Percentiles rank a stretch among this genome's conserved stretches.
Conservation (phyloP, 2,797 vertebrate genomes). For the Hybognathus amarus region DNA sequence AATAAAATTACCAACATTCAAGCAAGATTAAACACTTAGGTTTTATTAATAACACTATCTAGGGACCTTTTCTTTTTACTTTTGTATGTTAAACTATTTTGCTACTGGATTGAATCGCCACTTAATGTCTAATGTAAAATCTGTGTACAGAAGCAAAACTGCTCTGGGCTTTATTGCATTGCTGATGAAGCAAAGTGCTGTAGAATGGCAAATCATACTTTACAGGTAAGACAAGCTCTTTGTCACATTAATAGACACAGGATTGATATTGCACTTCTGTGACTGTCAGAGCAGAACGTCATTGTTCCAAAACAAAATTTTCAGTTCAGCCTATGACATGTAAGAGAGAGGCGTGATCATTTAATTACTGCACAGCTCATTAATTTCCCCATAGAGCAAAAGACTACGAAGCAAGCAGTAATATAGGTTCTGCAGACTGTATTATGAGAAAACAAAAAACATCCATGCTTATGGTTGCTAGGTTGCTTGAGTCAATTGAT, state of each 20-base stretch:
- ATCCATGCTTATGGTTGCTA: neutral
- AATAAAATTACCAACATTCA: neutral
- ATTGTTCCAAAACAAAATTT: conserved; percentile 5
- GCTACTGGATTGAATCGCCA: neutral
- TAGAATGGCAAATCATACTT: neutral
- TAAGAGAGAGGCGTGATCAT: conserved; percentile 28
- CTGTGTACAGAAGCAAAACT: neutral
- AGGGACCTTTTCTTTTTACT: neutral
- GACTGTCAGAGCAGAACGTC: conserved; percentile 14
- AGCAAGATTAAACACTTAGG: neutral
- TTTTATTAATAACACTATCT: neutral
- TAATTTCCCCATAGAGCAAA: conserved; percentile 21
- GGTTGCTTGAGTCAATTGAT: neutral
- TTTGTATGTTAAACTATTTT: neutral
- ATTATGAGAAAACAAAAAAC: neutral
- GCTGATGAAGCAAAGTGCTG: conserved; percentile 24
- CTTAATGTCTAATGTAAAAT: neutral
- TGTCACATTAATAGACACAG: conserved; percentile 1
- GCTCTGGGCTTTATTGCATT: conserved; percentile 12
- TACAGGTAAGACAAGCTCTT: neutral
- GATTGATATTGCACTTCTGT: conserved; percentile 24
- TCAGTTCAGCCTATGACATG: conserved; percentile 23
- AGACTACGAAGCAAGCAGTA: neutral
- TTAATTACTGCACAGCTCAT: conserved; percentile 30
- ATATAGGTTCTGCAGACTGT: conserved; percentile 15